These are phyloP conservation scores for Periphyllus acericola DNA, from an alignment of 2,888 invertebrate genomes.

Conservation along the genomic window DNA sequence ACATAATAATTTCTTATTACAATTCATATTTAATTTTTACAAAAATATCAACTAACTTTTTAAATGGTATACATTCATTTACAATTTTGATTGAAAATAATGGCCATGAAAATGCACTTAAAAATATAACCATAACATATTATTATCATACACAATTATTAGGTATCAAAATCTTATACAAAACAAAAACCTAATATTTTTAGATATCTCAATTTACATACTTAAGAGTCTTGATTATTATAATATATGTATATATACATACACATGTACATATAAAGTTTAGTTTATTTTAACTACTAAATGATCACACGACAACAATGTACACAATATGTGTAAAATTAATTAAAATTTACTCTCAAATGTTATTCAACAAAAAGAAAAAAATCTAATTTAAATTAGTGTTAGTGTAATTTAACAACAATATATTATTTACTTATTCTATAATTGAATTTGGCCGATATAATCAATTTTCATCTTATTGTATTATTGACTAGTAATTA, in stretches of 20 bases:
- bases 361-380: conserved; percentile 48
- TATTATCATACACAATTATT: conserved; percentile 59
- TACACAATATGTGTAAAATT: conserved; percentile 41
- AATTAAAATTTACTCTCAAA: conserved; percentile 45
- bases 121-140: conserved; percentile 45
- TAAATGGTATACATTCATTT: conserved; percentile 38
- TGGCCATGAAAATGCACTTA: conserved; percentile 56
- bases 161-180: conserved; percentile 60
- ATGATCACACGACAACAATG: conserved; percentile 53
- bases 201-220: conserved; percentile 45
- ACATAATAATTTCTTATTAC: conserved; percentile 48
- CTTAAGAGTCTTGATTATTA: conserved; percentile 45
- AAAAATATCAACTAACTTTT: conserved; percentile 55
- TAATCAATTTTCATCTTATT: conserved; percentile 55
- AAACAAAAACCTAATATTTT: conserved; percentile 47
- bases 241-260: conserved; percentile 44
- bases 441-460: conserved; percentile 48
- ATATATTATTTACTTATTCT: conserved; percentile 57
- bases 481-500: conserved; percentile 58
- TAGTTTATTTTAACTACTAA: conserved; percentile 33
- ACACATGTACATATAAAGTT: conserved; percentile 31
- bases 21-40: conserved; percentile 44
- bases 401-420: conserved; percentile 57
- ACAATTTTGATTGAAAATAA: conserved; percentile 60
- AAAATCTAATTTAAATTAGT: conserved; percentile 49